Base-by-base conservation (phyloP, 2,113 vertebrate genomes). In the Tetrax tetrax region DNA sequence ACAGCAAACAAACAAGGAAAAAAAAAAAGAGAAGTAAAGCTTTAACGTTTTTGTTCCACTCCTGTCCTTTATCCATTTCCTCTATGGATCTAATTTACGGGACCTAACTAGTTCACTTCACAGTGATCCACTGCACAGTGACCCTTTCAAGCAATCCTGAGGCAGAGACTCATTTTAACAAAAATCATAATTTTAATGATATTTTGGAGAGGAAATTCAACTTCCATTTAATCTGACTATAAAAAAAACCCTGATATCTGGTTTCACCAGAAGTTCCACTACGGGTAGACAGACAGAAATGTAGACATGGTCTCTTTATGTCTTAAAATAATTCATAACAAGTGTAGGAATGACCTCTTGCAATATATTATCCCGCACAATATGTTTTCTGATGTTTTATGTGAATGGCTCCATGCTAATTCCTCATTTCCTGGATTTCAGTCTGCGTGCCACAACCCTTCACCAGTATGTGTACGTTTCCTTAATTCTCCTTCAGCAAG, bases 181-280 rank as follows among this genome's bases (percentile, higher is more conserved):
- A 77, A 74, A 68, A 45, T 2, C 3, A 16, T 12, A 16, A 27
- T 84, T 93, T 85, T 82, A 10, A 29, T 41, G 1, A 17, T 43
- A n/a, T 60, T 94, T 94, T 84, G 53, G 59, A 90, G 56, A 78
- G 81, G 57, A 95, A 84, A 84, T 86, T 87, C 82, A 54, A 54
- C 45, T 74, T 93, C 70, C 82, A 74, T 92, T 83, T 88, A 90
- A 87, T 84, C 50, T 76, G 37, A 53, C 54, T 65, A 59, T 48
- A 90, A 95, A 93, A 95, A 93, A 76, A 2, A 4, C n/a, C 3
- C 22, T 38, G 25, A 10, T 90, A 82, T 70, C 80, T 72, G n/a
- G 70, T 95, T 96, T 93, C 83, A 93, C 81, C 82, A 91, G 54
- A 92, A 87, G 33, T 53, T 74, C 80, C 80, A 79, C 56, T 84